These are phyloP conservation scores for Batillaria attramentaria DNA, from an alignment of 1,140 invertebrate genomes.

Conservation along the genomic window DNA sequence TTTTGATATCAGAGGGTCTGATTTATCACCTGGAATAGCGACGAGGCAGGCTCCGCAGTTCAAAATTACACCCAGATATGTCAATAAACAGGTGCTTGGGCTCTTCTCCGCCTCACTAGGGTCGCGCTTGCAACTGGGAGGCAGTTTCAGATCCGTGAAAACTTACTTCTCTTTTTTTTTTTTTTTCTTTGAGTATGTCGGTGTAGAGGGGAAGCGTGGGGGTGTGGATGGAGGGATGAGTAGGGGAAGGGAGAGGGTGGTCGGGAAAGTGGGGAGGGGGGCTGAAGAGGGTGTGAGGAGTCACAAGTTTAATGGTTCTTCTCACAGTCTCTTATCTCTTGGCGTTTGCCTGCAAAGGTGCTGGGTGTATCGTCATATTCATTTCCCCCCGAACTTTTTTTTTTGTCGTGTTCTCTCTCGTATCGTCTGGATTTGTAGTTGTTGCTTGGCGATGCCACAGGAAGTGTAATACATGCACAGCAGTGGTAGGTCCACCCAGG, in stretches of 20 bases:
- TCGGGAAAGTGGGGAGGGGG: not conserved
- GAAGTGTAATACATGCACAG: too few relatives aligned
- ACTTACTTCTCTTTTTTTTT: not conserved
- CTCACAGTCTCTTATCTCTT: not conserved
- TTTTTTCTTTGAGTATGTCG: not conserved
- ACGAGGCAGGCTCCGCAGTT: not conserved
- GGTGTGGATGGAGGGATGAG: not conserved
- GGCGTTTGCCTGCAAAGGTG: not conserved
- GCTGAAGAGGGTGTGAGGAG: not conserved
- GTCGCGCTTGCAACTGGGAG: not conserved
- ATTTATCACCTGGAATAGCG: conserved; percentile 28
- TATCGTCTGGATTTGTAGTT: not conserved
- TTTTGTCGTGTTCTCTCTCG: not conserved
- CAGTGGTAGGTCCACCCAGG: too few relatives aligned
- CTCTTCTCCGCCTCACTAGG: not conserved
- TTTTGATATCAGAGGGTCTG: conserved; percentile 29
- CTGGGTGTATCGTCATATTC: too few relatives aligned
- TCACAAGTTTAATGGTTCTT: not conserved
- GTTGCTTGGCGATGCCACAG: not conserved
- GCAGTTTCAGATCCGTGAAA: not conserved
- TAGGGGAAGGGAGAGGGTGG: not conserved
- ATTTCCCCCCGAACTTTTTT: not conserved
- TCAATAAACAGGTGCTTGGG: conserved; percentile 33
- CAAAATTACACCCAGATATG: conserved; percentile 4
- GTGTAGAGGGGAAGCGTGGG: conserved; percentile 10